Base-by-base conservation (phyloP, 2,113 vertebrate genomes). In the Glaucidium brasilianum region DNA sequence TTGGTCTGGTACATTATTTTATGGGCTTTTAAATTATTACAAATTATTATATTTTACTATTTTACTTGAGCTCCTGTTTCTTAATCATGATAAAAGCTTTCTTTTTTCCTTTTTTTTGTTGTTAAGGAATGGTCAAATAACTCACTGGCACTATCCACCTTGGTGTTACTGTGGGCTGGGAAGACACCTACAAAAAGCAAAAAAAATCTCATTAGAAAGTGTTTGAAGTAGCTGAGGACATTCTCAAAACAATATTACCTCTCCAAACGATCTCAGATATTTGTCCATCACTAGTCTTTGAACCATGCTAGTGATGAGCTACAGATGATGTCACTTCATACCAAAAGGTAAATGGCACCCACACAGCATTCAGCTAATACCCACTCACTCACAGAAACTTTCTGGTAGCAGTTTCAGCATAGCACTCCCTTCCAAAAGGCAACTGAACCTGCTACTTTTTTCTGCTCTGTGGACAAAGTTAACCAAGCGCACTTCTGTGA, bases 121-220 rank as follows among this genome's bases (percentile, higher is more conserved):
- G 16, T 45, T 82, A 78, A 68, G 34, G 37, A 92, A 95, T 6
- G 4, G 25, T 68, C 32, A 75, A 86, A 27, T n/a, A 92, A 97
- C 98, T 94, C 85, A 99, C 96, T 94, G 99, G 99, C 91, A 99
- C 97, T 95, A 99, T 98, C 99, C 99, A 99, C 88, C 99, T 98
- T 6, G 99, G 99, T 49, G 98, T 95, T 95, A 99, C 97, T 32
- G 93, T 88, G 41, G 98, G 98, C 95, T 99, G 97, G 72, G 98
- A 97, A 92, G 98, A 97, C 58, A 98, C 98, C 97, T 99, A 96
- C 39, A 96, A 97, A 72, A 97, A 97, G 19, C 85, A 98, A 84
- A 90, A 10, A 89, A 29, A 83, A 4, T 20, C 13, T 68, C 49
- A 47, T 76, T 91, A 92, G 87, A 71, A 66, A 87, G 71, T 18